A percentile compares a stretch with the other conserved stretches of the same genome.
Conservation (phyloP, 2,113 vertebrate genomes). For the Urocolius indicus region DNA sequence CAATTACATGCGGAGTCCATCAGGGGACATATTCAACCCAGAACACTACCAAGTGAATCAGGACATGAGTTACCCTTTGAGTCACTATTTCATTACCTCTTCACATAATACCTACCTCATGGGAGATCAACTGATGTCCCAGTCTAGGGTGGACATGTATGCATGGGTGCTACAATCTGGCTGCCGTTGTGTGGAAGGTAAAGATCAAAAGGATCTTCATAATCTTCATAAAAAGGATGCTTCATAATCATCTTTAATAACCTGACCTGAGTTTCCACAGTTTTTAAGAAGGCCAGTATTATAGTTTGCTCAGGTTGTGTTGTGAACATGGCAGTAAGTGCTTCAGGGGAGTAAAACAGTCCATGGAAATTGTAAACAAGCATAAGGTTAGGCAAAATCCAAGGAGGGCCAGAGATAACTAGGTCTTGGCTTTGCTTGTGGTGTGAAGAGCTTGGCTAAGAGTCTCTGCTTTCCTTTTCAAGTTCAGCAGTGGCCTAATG, state of each 20-base stretch:
- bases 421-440: background rate
- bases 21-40: slow-evolving; percentile 94
- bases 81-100: slow-evolving; percentile 95
- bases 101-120: slow-evolving; percentile 99
- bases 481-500: background rate
- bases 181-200: slow-evolving; percentile 97
- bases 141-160: slow-evolving; percentile 97
- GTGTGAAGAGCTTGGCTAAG: background rate
- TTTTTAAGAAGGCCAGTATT: background rate
- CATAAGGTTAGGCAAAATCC: background rate
- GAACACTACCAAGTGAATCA: slow-evolving; percentile 89
- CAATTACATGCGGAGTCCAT: slow-evolving; percentile 92
- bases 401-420: background rate
- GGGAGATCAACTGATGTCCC: slow-evolving; percentile 98
- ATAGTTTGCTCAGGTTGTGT: background rate
- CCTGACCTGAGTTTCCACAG: too few species aligned
- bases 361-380: background rate
- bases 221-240: too few species aligned
- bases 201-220: too few species aligned
- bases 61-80: slow-evolving; percentile 91
- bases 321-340: background rate
- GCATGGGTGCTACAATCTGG: slow-evolving; percentile 96
- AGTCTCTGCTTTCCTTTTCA: background rate
- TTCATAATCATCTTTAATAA: too few species aligned
- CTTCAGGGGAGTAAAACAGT: background rate